Percentiles rank a stretch among this genome's conserved stretches.
These are phyloP conservation scores for Sebastes cheni DNA, from an alignment of 2,797 vertebrate species.

Conservation along the genomic window DNA sequence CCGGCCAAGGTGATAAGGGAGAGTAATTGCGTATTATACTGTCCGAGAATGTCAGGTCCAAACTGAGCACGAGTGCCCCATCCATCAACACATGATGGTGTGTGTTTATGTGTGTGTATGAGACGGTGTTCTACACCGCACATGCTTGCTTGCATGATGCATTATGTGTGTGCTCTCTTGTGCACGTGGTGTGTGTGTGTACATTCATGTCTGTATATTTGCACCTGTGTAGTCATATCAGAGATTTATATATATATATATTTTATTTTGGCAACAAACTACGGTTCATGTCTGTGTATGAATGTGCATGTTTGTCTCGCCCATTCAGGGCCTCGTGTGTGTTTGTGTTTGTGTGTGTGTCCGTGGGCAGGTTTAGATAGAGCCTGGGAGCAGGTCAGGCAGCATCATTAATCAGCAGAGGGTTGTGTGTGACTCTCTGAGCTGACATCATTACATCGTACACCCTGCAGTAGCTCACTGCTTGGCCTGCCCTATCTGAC, in stretches of 20 bases:
- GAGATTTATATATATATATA: constrained; percentile 20
- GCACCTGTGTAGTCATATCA: constrained; percentile 38
- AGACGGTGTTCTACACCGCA: constrained; percentile 51
- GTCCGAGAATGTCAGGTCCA: constrained; percentile 99
- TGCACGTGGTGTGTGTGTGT: not conserved
- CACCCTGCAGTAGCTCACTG: constrained; percentile 92
- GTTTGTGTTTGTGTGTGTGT: constrained; percentile 57
- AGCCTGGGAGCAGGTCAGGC: constrained; percentile 90
- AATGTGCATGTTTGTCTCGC: not conserved
- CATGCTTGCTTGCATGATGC: constrained; percentile 71
- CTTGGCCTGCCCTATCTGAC: constrained; percentile 77
- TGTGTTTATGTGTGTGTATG: constrained; percentile 65
- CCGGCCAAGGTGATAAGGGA: constrained; percentile 99
- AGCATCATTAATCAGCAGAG: constrained; percentile 93
- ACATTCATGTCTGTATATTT: constrained; percentile 38
- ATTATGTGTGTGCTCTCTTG: constrained; percentile 41
- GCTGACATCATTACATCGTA: constrained; percentile 98
- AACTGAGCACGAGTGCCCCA: constrained; percentile 95
- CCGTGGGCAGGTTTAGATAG: constrained; percentile 88
- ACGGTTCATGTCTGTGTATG: constrained; percentile 13
- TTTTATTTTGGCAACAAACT: constrained; percentile 29
- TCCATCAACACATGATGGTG: constrained; percentile 91
- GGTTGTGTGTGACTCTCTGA: constrained; percentile 84
- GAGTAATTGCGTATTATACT: constrained; percentile 99
- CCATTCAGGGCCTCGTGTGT: constrained; percentile 11